Base-by-base conservation (phyloP, 2,888 invertebrate species). In the Mimachlamys varia region DNA sequence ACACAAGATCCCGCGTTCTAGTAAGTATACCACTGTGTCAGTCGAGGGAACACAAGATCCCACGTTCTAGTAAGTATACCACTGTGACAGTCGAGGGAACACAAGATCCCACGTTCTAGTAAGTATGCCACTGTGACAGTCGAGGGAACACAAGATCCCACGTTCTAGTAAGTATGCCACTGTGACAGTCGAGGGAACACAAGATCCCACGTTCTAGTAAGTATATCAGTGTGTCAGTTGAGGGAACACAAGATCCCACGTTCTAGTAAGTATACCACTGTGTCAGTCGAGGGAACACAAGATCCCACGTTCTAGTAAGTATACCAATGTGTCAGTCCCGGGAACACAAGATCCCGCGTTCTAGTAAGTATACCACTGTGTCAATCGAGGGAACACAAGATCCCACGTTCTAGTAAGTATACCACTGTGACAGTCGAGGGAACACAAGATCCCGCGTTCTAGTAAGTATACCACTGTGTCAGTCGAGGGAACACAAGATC, bases 71-170 rank as follows among this genome's bases (percentile, higher is more conserved):
- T 96, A 92, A 95, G 95, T 92, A 17, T 12, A 55, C 87, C n/a
- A n/a, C n/a, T n/a, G n/a, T n/a, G n/a, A n/a, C n/a, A 96, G 88
- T 95, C 95, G 5, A 93, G 95, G 89, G 96, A 96, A 88, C 95
- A 96, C 92, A 96, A 96, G 92, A 95, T 96, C 89, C 96, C 95
- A 19, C 93, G 95, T 91, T 94, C 95, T 88, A 96, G 96, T 96
- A 92, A 95, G 95, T 92, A 17, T 12, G 55, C 87, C n/a, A n/a
- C n/a, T n/a, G n/a, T n/a, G n/a, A n/a, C n/a, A 96, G 88, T 95
- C 95, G 5, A 93, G 95, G 89, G 96, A 96, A 88, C 95, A 96
- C 92, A 96, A 96, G 92, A 95, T 96, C 89, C 96, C 95, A 19
- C 93, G 95, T 91, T 94, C 95, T 88, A 96, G 96, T 96, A 92